Evolutionary conservation across 2,888 invertebrate species (phyloP).

Genomic region (Noctua comes): DNA sequence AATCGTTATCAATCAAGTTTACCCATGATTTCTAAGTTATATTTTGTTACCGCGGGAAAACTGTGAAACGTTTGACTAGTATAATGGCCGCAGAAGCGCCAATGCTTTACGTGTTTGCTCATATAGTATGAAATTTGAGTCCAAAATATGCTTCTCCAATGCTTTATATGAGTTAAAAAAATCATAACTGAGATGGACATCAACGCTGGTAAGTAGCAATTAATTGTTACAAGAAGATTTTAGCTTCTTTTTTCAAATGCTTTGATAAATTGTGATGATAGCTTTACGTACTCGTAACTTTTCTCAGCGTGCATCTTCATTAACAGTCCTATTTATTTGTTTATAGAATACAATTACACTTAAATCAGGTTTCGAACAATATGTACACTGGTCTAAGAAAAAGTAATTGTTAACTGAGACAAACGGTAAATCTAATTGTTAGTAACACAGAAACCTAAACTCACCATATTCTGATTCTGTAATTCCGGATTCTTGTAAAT

Average conservation of each 20-base stretch:
- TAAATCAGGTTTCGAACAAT: conserved; percentile 27
- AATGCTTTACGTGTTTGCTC: conserved; percentile 88
- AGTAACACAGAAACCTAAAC: conserved; percentile 49
- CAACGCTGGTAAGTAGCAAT: conserved; percentile 85
- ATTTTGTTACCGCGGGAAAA: conserved; percentile 88
- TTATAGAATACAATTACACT: conserved; percentile 33
- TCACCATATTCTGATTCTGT: conserved; percentile 63
- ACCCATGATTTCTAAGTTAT: conserved; percentile 60
- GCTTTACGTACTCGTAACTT: conserved; percentile 61
- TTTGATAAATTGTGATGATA: conserved; percentile 63
- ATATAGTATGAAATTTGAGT: conserved; percentile 78
- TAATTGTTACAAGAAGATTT: conserved; percentile 51
- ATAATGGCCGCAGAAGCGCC: conserved; percentile 90
- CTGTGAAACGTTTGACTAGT: conserved; percentile 87
- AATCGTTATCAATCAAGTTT: conserved; percentile 51
- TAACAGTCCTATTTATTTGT: conserved; percentile 32
- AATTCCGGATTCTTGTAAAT: conserved; percentile 36
- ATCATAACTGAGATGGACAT: conserved; percentile 86
- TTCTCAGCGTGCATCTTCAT: conserved; percentile 56
- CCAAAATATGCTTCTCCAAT: conserved; percentile 74
- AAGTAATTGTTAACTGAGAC: conserved; percentile 30
- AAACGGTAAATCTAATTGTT: conserved; percentile 50
- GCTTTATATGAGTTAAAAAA: conserved; percentile 75
- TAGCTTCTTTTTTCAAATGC: conserved; percentile 59
- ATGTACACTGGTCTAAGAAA: conserved; percentile 29